A percentile compares a stretch with the other conserved stretches of the same genome.
phyloP scores from a whole-genome alignment of 1,140 invertebrate genomes.

The Dreissena rostriformis region DNA sequence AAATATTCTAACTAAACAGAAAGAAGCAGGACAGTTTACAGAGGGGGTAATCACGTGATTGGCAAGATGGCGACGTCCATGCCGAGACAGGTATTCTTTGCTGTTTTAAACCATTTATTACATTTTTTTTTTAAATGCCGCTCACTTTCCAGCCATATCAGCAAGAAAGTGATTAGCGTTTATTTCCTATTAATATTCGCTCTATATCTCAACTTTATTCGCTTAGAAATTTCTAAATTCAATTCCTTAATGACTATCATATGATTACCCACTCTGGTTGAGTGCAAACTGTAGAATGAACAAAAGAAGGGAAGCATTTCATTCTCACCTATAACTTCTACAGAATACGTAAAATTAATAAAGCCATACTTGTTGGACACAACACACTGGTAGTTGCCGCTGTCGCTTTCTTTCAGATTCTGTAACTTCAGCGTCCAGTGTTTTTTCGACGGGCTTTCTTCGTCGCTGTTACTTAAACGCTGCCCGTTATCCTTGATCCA shows the following conservation, averaged over 20 bases:
- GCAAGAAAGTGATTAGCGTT: too few species aligned
- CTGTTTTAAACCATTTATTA: too few species aligned
- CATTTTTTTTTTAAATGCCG: too few species aligned
- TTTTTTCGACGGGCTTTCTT: conserved; percentile 40
- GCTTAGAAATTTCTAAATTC: too few species aligned
- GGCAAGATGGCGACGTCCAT: too few species aligned
- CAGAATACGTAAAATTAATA: conserved; percentile 76
- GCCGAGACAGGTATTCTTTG: too few species aligned
- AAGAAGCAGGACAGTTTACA: not conserved
- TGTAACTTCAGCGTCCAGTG: conserved; percentile 72
- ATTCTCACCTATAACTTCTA: conserved; percentile 76
- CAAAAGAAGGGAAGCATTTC: conserved; percentile 16
- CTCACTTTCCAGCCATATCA: too few species aligned
- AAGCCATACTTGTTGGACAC: conserved; percentile 72
- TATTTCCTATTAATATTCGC: too few species aligned
- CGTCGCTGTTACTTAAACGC: conserved; percentile 18
- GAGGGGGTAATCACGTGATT: too few species aligned
- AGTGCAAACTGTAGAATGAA: conserved; percentile 22
- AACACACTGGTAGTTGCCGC: conserved; percentile 75
- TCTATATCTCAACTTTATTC: too few species aligned
- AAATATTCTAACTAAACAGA: conserved; percentile 3
- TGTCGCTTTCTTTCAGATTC: conserved; percentile 67
- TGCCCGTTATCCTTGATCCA: conserved; percentile 77
- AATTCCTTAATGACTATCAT: too few species aligned
- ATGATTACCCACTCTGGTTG: too few species aligned